Evolutionary conservation across 37 sponge, comb jelly and placozoan genomes (phyloP), one percentile per base, ranked within the genome.

Genomic region (Halichondria panicea): DNA sequence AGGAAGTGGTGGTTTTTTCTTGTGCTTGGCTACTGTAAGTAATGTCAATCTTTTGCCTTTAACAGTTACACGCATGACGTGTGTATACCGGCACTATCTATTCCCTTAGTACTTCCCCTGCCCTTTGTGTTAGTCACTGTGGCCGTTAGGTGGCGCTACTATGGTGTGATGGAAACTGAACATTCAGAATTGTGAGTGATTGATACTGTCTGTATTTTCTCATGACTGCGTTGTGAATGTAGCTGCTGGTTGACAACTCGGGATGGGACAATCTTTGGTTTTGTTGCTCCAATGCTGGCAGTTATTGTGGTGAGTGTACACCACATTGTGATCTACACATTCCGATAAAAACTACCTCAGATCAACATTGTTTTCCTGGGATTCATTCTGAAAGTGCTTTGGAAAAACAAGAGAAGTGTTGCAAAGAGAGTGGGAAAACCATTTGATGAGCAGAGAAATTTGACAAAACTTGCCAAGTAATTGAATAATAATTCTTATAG

Each of bases 1-100:
- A 68, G 75, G 81, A 87, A 75, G 37, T 74, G 82, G 75, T 87
- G 87, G 87, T 80, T 81, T 35, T 87, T 87, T 63, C 55, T 80
- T 2, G 32, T 87, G 28, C 54, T 87, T 5, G 87, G 87, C 35
- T 87, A 68, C 57, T 65, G 87, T 87, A 65, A 70, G 87, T 38
- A n/a, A n/a, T n/a, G n/a, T n/a, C n/a, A n/a, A n/a, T n/a, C n/a
- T n/a, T n/a, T n/a, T n/a, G n/a, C n/a, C n/a, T n/a, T n/a, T n/a
- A n/a, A n/a, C n/a, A n/a, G n/a, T n/a, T n/a, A n/a, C n/a, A n/a
- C n/a, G n/a, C n/a, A n/a, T n/a, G n/a, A n/a, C n/a, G n/a, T n/a
- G n/a, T n/a, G n/a, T n/a, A n/a, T n/a, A n/a, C n/a, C n/a, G n/a
- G n/a, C n/a, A n/a, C n/a, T n/a, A n/a, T n/a, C n/a, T n/a, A 1